Base-by-base conservation (phyloP, 2,113 vertebrate species). In the Epinephelus lanceolatus region DNA sequence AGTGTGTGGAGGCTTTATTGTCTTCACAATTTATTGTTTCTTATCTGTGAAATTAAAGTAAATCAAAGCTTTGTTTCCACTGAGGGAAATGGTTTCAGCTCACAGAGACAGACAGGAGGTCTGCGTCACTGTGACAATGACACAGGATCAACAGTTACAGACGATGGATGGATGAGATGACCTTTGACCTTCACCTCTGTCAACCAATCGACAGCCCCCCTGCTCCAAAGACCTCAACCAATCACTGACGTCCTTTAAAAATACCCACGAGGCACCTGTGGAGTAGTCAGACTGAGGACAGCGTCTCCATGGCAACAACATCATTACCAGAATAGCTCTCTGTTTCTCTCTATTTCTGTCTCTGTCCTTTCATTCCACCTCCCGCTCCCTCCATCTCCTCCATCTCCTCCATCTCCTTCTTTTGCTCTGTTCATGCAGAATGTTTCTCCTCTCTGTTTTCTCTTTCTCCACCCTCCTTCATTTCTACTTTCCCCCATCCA, bases 231-330 rank as follows among this genome's bases (percentile, higher is more conserved):
- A 53, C 62, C 60, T 59, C 47, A 42, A 60, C 89, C 91, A 92
- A 91, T 85, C 88, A 59, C 45, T 7, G 27, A n/a, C 17, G 40
- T 30, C 74, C 63, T 88, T 90, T 74, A 79, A 88, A 90, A 86
- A 90, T 88, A 89, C 83, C 84, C 89, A 86, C 5, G 14, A 76
- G 87, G 88, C 70, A 91, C 89, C 88, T 91, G 91, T 94, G 84
- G 86, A 93, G 89, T 68, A 68, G 82, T 78, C 78, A 83, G 86
- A 89, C 78, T 55, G 78, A 91, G 88, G 66, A 88, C 57, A 87
- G 84, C 63, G 13, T 93, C 78, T 85, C 92, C 88, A 94, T 93
- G 91, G 89, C 91, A 92, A 93, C 93, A 87, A 80, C 87, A 93
- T 93, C 87, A 88, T 88, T 90, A 89, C 88, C 81, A 90, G 88